Base-by-base conservation (phyloP, 2,888 invertebrate genomes). In the Drosophila greeni region DNA sequence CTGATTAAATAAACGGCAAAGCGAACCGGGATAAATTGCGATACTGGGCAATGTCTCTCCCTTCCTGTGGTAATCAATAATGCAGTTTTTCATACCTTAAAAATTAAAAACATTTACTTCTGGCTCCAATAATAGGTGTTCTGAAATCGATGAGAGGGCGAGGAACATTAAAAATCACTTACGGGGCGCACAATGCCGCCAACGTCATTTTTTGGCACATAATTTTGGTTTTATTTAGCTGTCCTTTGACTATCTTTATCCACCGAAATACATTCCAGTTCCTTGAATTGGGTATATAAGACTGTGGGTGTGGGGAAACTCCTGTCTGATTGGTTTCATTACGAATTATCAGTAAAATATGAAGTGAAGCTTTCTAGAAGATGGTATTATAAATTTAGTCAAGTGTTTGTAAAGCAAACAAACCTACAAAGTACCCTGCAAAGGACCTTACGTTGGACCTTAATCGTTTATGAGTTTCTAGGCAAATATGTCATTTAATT, bases 141-240 rank as follows among this genome's bases (percentile, higher is more conserved):
- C 16, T 31, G n/a, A 43, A 49, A 49, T 47, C 8, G n/a, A 18
- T 5, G 34, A 45, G 23, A 43, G 48, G 34, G 26, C 20, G 20
- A 37, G 39, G 16, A 72, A 70, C 72, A 70, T 72, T 70, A 66
- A 59, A 70, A 69, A 69, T 53, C 72, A 69, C 69, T 69, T 69
- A 71, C 37, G 69, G 23, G 40, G 31, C 29, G 20, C 45, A 52
- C 31, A 68, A 20, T 36, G 23, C 18, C 36, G 29, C n/a, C 37
- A 9, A n/a, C 34, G 40, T 34, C 42, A 33, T 33, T 52, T 48
- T 53, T 47, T 49, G 40, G 55, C 47, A 65, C 29, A 56, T 45
- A 45, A 51, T 45, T 49, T 56, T 16, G 29, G 14, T 67, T 66
- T 67, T 67, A 56, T 67, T 66, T 40, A 51, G 31, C 34, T 47